Percentiles rank a stretch among this genome's conserved stretches.
These are phyloP conservation scores for Desmodus rotundus DNA, from an alignment of 2,113 vertebrate species.

Conservation along the genomic window DNA sequence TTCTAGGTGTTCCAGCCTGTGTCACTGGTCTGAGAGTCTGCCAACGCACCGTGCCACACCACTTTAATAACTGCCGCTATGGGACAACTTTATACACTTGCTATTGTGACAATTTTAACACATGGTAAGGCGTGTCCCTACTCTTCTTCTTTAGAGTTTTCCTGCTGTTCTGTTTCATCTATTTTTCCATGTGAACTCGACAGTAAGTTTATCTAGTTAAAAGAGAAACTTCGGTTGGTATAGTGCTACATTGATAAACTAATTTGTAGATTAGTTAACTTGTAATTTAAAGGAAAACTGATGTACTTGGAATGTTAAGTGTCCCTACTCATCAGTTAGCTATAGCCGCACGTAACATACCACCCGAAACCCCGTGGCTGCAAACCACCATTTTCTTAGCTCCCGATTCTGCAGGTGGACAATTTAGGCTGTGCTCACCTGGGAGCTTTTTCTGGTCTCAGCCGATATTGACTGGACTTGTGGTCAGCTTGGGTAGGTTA, in stretches of 20 bases:
- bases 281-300: background rate
- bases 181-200: background rate
- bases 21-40: background rate
- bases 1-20: background rate
- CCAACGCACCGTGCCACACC: too few species aligned
- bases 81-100: background rate
- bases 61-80: background rate
- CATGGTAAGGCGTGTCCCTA: fast-evolving
- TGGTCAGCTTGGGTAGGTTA: background rate
- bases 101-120: background rate
- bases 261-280: background rate
- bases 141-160: background rate
- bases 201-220: background rate
- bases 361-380: background rate
- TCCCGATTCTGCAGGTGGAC: background rate
- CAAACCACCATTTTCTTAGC: background rate
- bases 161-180: background rate
- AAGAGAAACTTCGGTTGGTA: background rate
- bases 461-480: background rate
- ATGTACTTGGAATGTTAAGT: background rate
- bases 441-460: background rate
- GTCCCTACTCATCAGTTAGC: background rate
- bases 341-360: background rate
- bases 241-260: background rate
- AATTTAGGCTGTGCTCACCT: background rate